Evolutionary conservation across 2,888 invertebrate genomes (phyloP).

Genomic region (Conus canariensis): DNA sequence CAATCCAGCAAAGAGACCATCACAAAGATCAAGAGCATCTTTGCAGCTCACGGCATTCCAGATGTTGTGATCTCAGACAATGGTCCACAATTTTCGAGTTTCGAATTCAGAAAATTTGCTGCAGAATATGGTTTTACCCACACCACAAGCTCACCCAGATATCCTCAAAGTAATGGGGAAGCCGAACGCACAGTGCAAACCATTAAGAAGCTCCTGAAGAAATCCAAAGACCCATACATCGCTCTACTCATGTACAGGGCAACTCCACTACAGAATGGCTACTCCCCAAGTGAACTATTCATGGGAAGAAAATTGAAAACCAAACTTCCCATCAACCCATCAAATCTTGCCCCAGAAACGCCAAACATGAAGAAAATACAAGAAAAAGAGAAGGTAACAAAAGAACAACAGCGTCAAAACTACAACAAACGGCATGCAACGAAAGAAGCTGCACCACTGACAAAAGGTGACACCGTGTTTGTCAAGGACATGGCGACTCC

Average conservation of each 20-base stretch:
- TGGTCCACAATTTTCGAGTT: slow-evolving; percentile 34
- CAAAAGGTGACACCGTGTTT: background rate
- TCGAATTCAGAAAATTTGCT: slow-evolving; percentile 8
- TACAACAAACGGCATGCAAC: slow-evolving; percentile 12
- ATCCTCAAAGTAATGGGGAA: background rate
- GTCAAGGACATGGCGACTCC: background rate
- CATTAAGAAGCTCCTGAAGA: slow-evolving; percentile 26
- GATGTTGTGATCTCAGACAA: slow-evolving; percentile 35
- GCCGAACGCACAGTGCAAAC: slow-evolving; percentile 21
- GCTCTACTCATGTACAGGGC: slow-evolving; percentile 36
- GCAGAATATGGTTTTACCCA: slow-evolving; percentile 21
- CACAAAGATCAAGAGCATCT: background rate
- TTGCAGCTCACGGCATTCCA: slow-evolving; percentile 29
- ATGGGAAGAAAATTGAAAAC: slow-evolving; percentile 41
- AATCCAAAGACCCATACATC: slow-evolving; percentile 33
- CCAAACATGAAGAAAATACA: background rate
- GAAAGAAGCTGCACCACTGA: background rate
- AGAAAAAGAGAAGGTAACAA: background rate
- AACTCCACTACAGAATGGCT: slow-evolving; percentile 33
- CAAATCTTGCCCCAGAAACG: background rate
- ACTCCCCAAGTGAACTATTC: slow-evolving; percentile 27
- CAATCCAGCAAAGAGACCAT: slow-evolving; percentile 13
- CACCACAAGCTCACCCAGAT: slow-evolving; percentile 15
- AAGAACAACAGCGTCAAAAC: slow-evolving; percentile 1
- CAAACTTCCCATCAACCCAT: background rate